phyloP scores from a whole-genome alignment of 2,888 invertebrate genomes.

The Leucophenga montana region DNA sequence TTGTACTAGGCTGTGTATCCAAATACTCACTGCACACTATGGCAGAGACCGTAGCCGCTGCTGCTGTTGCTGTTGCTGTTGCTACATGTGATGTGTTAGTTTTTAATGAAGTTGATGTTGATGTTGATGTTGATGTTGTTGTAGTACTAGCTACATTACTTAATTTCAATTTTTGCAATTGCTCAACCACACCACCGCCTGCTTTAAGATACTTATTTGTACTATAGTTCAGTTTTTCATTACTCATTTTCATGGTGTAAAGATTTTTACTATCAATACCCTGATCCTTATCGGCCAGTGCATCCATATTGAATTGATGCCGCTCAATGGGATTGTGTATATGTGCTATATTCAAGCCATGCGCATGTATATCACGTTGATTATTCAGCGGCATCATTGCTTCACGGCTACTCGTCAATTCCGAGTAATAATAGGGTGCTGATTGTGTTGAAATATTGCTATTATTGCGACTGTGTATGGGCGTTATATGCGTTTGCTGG shows the following conservation, averaged over 20 bases:
- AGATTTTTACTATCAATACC: constrained; percentile 72
- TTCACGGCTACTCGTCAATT: constrained; percentile 70
- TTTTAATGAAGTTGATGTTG: constrained; percentile 20
- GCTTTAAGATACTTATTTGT: constrained; percentile 55
- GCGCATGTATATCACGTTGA: constrained; percentile 78
- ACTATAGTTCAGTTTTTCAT: constrained; percentile 69
- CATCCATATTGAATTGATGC: constrained; percentile 74
- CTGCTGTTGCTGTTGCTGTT: constrained; percentile 37
- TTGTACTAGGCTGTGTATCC: constrained; percentile 43
- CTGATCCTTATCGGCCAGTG: constrained; percentile 79
- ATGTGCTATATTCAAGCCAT: constrained; percentile 65
- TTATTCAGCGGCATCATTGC: constrained; percentile 79
- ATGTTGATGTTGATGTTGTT: neutral
- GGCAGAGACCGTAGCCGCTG: constrained; percentile 44
- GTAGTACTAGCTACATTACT: constrained; percentile 43
- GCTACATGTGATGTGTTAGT: constrained; percentile 26
- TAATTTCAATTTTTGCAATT: constrained; percentile 42
- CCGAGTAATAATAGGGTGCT: constrained; percentile 91
- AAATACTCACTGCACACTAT: constrained; percentile 13
- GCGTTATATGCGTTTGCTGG: constrained; percentile 60
- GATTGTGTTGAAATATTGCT: constrained; percentile 78
- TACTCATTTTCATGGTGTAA: constrained; percentile 68
- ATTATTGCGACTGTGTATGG: constrained; percentile 78
- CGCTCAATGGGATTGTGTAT: constrained; percentile 76
- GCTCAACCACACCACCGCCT: neutral